Percentiles rank a stretch among this genome's conserved stretches.
Conservation (phyloP, 2,888 invertebrate species). For the Heliconius charithonia region DNA sequence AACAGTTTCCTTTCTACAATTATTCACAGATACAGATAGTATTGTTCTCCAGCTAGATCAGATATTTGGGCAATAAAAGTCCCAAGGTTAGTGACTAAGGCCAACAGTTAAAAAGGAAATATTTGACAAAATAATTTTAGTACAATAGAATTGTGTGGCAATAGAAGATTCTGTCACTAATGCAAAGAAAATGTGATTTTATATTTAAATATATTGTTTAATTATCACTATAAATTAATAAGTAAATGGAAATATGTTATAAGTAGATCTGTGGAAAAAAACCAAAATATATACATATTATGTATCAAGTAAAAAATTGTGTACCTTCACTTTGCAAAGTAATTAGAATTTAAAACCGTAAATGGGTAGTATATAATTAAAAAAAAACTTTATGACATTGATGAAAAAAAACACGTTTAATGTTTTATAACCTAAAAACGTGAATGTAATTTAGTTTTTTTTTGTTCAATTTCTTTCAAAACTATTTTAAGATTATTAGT, state of each 20-base stretch:
- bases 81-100: constrained; percentile 48
- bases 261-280: background rate
- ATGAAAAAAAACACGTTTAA: no score
- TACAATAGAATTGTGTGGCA: constrained; percentile 27
- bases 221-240: background rate
- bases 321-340: no score
- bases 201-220: background rate
- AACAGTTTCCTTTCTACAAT: constrained; percentile 41
- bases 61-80: constrained; percentile 46
- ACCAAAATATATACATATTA: no score
- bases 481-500: no score
- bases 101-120: constrained; percentile 50
- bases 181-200: background rate
- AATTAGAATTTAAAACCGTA: no score
- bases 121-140: constrained; percentile 47
- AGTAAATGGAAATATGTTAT: background rate
- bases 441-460: no score
- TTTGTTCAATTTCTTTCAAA: no score
- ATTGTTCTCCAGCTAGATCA: constrained; percentile 43
- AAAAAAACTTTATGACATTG: no score
- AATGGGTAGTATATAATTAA: no score
- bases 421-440: no score
- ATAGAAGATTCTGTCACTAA: constrained; percentile 1
- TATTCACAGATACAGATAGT: constrained; percentile 35
- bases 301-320: no score